phyloP scores from a whole-genome alignment of 2,888 invertebrate genomes.

The Strigamia maritima region DNA sequence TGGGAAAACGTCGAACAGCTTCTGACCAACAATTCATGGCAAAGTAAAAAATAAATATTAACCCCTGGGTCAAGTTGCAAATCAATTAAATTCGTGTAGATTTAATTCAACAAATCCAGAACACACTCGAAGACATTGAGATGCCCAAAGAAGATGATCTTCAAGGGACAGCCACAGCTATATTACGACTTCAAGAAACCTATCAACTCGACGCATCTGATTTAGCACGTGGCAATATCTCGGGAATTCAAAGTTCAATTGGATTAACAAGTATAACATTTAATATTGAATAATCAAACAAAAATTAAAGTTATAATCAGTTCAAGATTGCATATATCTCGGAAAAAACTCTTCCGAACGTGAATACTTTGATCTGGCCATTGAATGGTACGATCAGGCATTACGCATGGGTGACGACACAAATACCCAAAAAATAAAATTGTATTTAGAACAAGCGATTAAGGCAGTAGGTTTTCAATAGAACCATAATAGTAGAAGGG shows the following conservation, averaged over 20 bases:
- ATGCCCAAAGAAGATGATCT: slow-evolving; percentile 48
- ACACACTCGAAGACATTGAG: not conserved
- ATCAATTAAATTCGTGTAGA: not conserved
- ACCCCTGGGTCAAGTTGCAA: too few species aligned
- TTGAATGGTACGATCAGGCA: slow-evolving; percentile 52
- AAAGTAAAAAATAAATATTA: not conserved
- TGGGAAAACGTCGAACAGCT: slow-evolving; percentile 43
- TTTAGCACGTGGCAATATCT: slow-evolving; percentile 45
- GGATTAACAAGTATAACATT: slow-evolving; percentile 35
- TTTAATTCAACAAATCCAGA: not conserved
- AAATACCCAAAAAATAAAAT: slow-evolving; percentile 42
- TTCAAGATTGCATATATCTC: slow-evolving; percentile 51
- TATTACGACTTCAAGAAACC: slow-evolving; percentile 48
- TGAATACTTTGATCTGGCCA: slow-evolving; percentile 49
- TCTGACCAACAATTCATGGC: not conserved
- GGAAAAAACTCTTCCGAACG: slow-evolving; percentile 50
- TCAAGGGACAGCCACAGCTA: slow-evolving; percentile 48
- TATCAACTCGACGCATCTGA: slow-evolving; percentile 48
- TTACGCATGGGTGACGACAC: slow-evolving; percentile 47
- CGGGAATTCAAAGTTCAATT: slow-evolving; percentile 44
- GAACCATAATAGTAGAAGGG: too few species aligned
- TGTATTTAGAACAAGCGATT: not conserved
- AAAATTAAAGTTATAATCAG: slow-evolving; percentile 40
- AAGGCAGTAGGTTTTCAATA: not conserved
- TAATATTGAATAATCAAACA: not conserved